These are phyloP conservation scores for Silurus asotus DNA, from an alignment of 2,113 vertebrate species.

Conservation along the genomic window DNA sequence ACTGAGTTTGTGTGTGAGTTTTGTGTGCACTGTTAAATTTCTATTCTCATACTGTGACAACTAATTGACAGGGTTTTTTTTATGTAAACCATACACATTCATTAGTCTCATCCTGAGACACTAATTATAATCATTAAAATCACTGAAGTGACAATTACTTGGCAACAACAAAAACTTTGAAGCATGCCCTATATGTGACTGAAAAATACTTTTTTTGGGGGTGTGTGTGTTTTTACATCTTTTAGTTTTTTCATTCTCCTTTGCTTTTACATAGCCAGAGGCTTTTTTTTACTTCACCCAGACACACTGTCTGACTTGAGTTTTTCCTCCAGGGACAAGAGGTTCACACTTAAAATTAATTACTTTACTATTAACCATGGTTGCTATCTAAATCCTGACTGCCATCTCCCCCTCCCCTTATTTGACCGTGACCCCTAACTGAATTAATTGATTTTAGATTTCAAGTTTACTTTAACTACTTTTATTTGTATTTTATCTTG, in stretches of 20 bases:
- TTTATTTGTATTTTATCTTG: not conserved
- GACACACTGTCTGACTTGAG: constrained; percentile 19
- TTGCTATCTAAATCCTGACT: not conserved
- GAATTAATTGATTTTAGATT: not conserved
- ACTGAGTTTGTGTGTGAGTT: not conserved
- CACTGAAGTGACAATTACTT: constrained; percentile 23
- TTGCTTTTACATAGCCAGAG: constrained; percentile 20
- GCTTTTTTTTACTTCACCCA: not conserved
- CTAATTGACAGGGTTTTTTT: not conserved
- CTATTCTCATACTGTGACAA: constrained; percentile 15
- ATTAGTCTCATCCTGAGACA: constrained; percentile 15
- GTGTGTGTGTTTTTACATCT: not conserved
- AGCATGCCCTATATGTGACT: not conserved
- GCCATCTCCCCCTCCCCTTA: not conserved
- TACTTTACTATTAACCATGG: not conserved
- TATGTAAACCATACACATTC: not conserved
- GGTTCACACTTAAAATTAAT: constrained; percentile 8
- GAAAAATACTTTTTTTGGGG: not conserved
- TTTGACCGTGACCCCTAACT: not conserved
- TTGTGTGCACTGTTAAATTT: not conserved
- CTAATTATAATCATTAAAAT: constrained; percentile 27
- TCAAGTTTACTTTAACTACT: not conserved
- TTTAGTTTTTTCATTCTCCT: not conserved
- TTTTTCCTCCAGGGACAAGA: constrained; percentile 20
- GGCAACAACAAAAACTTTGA: constrained; percentile 3